Evolutionary conservation across 64 coral and sea anemone genomes (phyloP).

Genomic region (Platygyra sinensis): DNA sequence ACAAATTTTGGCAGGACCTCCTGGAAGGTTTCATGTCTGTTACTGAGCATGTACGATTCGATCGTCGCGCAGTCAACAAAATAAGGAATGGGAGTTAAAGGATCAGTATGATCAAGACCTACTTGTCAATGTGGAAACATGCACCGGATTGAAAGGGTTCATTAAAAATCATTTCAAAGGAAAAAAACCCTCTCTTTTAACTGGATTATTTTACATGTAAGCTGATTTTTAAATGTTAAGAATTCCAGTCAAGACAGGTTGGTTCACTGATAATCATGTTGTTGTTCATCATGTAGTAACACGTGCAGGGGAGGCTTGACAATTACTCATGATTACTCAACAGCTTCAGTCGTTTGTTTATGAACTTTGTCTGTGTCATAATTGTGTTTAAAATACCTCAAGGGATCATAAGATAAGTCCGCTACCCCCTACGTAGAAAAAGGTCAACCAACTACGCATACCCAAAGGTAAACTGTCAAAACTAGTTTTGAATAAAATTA

Average conservation of each 20-base stretch:
- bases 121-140: neutral
- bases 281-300: neutral
- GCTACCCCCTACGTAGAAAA: slow-evolving; percentile 21
- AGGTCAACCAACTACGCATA: neutral
- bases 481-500: neutral
- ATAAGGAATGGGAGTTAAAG: neutral
- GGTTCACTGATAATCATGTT: neutral
- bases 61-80: neutral
- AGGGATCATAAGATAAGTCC: slow-evolving; percentile 21
- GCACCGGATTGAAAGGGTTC: neutral
- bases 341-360: neutral
- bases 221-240: slow-evolving; percentile 26
- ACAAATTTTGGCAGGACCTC: slow-evolving; percentile 38
- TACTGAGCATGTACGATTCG: neutral
- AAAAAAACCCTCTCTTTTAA: neutral
- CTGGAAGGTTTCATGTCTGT: slow-evolving; percentile 12
- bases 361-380: neutral
- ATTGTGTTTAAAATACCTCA: slow-evolving; percentile 9
- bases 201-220: slow-evolving; percentile 25
- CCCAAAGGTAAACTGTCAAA: slow-evolving; percentile 1
- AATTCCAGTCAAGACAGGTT: neutral
- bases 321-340: neutral
- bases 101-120: neutral
- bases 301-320: neutral
- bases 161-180: neutral